Evolutionary conservation across 37 sponge, comb jelly and placozoan species (phyloP).

Genomic region (Haliclona indistincta): DNA sequence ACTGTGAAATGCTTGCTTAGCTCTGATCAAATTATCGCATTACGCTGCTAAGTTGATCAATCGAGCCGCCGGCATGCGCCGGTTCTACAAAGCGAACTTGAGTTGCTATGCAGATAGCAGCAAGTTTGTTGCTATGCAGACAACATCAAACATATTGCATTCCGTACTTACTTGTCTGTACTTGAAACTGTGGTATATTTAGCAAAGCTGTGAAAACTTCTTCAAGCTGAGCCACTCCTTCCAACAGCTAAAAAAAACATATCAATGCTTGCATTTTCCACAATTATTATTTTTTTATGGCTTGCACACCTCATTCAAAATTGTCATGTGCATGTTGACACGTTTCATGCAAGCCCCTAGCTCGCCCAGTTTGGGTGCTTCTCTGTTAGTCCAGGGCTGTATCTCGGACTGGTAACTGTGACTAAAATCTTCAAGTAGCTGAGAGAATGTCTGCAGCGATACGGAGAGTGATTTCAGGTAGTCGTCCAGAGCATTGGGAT

Average conservation of each 20-base stretch:
- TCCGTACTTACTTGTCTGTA: no score
- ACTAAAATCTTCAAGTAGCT: constrained; percentile 42
- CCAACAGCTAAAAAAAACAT: constrained; percentile 8
- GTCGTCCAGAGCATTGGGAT: constrained; percentile 9
- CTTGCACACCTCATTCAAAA: constrained; percentile 18
- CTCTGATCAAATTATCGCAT: no score
- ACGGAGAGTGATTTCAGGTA: constrained; percentile 27
- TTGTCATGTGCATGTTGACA: constrained; percentile 8
- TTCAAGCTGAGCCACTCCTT: constrained; percentile 6
- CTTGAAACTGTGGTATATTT: not conserved
- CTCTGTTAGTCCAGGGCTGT: constrained; percentile 47
- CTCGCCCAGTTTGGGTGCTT: constrained; percentile 2
- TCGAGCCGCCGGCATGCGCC: no score
- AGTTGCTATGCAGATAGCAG: no score
- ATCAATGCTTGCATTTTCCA: not conserved
- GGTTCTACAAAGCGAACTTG: no score
- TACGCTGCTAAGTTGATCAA: no score
- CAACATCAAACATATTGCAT: no score
- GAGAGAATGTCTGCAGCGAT: constrained; percentile 42
- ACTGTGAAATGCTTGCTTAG: no score
- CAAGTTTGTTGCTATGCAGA: no score
- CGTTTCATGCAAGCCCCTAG: constrained; percentile 32
- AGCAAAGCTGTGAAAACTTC: not conserved
- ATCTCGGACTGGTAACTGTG: constrained; percentile 52
- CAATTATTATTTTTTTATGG: no score